Evolutionary conservation across 2,888 invertebrate species (phyloP).

Genomic region (Drosophila rellima): DNA sequence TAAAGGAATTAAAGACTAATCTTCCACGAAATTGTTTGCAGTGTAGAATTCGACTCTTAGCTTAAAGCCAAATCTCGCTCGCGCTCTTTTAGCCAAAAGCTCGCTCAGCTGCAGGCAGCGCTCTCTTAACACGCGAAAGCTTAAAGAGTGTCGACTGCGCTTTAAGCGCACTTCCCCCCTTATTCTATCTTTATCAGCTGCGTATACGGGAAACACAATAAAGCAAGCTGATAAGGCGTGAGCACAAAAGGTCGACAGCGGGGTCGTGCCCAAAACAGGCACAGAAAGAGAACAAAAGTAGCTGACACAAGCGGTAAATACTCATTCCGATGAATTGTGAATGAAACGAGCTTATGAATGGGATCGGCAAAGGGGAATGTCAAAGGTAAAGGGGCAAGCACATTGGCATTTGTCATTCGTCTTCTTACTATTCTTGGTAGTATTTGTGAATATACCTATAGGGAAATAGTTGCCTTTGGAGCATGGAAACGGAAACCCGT

Average conservation of each 20-base stretch:
- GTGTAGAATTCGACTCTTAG: constrained; percentile 34
- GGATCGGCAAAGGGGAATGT: background rate
- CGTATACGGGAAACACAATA: constrained; percentile 32
- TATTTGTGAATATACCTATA: background rate
- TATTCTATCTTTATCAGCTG: constrained; percentile 42
- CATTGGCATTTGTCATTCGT: background rate
- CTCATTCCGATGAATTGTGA: constrained; percentile 40
- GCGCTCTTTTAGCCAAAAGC: constrained; percentile 46
- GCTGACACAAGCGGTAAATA: constrained; percentile 30
- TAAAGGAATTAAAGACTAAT: constrained; percentile 18
- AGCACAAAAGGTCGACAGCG: constrained; percentile 31
- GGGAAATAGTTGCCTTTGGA: background rate
- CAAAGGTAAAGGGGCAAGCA: background rate
- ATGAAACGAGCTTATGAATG: constrained; percentile 42
- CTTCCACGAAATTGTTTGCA: constrained; percentile 23
- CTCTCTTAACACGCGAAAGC: constrained; percentile 40
- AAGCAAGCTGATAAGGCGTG: constrained; percentile 43
- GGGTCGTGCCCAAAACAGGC: constrained; percentile 10
- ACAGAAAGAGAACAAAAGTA: constrained; percentile 5
- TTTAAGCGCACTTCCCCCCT: background rate
- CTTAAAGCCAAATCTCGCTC: constrained; percentile 28
- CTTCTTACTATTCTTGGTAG: too few relatives aligned
- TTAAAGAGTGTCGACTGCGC: constrained; percentile 22
- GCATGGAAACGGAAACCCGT: constrained; percentile 46
- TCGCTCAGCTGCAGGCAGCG: constrained; percentile 33